These are phyloP conservation scores for Anser cygnoides DNA, from an alignment of 2,113 vertebrate genomes.

Conservation along the genomic window DNA sequence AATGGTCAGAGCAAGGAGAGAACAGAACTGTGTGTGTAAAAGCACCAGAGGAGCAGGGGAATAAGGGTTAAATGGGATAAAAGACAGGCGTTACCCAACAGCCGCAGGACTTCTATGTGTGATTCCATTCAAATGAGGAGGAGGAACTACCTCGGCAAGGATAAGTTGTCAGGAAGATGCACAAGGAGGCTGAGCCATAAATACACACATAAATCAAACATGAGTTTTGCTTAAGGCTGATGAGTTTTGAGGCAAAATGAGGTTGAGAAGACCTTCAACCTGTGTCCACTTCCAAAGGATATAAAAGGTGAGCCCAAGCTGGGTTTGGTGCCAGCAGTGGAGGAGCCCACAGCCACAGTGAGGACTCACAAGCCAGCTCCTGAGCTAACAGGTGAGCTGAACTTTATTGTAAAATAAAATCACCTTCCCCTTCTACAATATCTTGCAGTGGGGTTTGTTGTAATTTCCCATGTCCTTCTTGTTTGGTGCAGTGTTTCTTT, in stretches of 20 bases:
- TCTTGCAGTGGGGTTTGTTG: fast-evolving
- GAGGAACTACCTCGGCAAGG: background rate
- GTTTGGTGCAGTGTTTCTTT: background rate
- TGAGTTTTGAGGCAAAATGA: background rate
- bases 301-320: background rate
- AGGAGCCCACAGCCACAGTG: background rate
- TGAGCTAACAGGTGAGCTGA: background rate
- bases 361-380: background rate
- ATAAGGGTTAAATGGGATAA: background rate
- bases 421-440: background rate
- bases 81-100: background rate
- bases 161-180: background rate
- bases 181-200: background rate
- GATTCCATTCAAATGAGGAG: conserved; percentile 11
- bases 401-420: background rate
- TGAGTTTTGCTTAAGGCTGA: background rate
- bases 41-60: background rate
- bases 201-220: background rate
- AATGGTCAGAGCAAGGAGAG: background rate
- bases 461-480: background rate
- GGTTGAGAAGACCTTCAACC: background rate
- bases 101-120: background rate
- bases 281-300: background rate
- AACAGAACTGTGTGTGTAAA: background rate
- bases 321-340: fast-evolving